These are phyloP conservation scores for Silurus glanis DNA, from an alignment of 2,113 vertebrate species.

Conservation along the genomic window DNA sequence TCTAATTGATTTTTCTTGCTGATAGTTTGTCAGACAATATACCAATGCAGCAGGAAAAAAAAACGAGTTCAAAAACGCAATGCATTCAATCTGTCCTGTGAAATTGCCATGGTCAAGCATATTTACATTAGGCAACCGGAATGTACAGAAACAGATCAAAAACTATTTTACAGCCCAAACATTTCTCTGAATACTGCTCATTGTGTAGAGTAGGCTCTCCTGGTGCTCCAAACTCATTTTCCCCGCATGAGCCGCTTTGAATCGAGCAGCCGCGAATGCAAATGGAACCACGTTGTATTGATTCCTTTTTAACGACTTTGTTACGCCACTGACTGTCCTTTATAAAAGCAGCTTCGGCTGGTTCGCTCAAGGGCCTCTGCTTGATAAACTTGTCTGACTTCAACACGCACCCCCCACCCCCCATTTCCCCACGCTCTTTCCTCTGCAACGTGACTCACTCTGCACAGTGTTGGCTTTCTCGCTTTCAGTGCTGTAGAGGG, in stretches of 20 bases:
- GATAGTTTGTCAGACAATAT: too few relatives aligned
- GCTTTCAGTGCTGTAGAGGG: constrained; percentile 28
- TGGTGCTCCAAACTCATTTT: constrained; percentile 15
- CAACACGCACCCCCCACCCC: constrained; percentile 25
- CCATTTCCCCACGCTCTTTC: neutral
- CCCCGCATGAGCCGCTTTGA: constrained; percentile 20
- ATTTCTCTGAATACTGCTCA: constrained; percentile 11
- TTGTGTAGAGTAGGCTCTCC: constrained; percentile 1
- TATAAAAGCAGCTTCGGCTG: constrained; percentile 39
- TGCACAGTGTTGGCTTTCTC: constrained; percentile 36
- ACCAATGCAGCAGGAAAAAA: too few relatives aligned
- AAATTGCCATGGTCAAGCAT: neutral
- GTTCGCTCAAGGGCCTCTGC: constrained; percentile 50
- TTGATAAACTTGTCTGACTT: constrained; percentile 57
- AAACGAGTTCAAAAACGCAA: too few relatives aligned
- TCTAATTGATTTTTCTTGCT: too few relatives aligned
- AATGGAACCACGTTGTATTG: constrained; percentile 47
- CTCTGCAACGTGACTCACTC: constrained; percentile 49
- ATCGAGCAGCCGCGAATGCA: constrained; percentile 37
- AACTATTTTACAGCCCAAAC: neutral
- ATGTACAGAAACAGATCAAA: neutral
- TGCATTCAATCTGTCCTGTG: too few relatives aligned
- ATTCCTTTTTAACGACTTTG: constrained; percentile 52
- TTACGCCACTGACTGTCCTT: constrained; percentile 40
- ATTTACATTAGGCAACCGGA: neutral